Percentiles rank a stretch among this genome's conserved stretches.
Conservation (phyloP, 2,888 invertebrate genomes). For the Drosophila fungiperda region DNA sequence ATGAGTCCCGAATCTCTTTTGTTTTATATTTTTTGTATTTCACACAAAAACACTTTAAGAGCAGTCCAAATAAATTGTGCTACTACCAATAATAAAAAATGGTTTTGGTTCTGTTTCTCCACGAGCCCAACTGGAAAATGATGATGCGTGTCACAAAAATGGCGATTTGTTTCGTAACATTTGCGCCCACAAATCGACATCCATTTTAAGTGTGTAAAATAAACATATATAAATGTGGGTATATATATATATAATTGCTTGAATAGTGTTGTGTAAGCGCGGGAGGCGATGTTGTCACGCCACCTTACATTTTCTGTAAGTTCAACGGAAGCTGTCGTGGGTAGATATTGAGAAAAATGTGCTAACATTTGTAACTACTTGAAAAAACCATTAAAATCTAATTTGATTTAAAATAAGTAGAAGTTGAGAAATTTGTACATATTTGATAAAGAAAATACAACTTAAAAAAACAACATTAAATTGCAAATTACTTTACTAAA, state of each 20-base stretch:
- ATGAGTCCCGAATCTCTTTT: constrained; percentile 61
- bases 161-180: constrained; percentile 42
- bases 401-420: background rate
- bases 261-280: constrained; percentile 50
- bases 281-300: constrained; percentile 30
- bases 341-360: background rate
- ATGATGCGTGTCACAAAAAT: constrained; percentile 33
- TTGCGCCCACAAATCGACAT: constrained; percentile 43
- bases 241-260: constrained; percentile 21
- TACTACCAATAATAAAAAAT: constrained; percentile 24
- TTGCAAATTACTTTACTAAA: no score
- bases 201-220: constrained; percentile 20
- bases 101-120: background rate
- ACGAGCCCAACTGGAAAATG: constrained; percentile 4
- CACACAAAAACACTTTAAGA: constrained; percentile 11
- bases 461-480: background rate
- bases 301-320: constrained; percentile 17
- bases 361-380: background rate
- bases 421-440: background rate
- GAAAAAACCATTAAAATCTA: background rate
- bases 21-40: constrained; percentile 1
- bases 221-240: constrained; percentile 13
- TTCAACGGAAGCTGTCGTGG: constrained; percentile 2
- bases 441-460: background rate
- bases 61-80: constrained; percentile 21